Evolutionary conservation across 2,113 vertebrate species (phyloP).

Genomic region (Tonatia bakeri): DNA sequence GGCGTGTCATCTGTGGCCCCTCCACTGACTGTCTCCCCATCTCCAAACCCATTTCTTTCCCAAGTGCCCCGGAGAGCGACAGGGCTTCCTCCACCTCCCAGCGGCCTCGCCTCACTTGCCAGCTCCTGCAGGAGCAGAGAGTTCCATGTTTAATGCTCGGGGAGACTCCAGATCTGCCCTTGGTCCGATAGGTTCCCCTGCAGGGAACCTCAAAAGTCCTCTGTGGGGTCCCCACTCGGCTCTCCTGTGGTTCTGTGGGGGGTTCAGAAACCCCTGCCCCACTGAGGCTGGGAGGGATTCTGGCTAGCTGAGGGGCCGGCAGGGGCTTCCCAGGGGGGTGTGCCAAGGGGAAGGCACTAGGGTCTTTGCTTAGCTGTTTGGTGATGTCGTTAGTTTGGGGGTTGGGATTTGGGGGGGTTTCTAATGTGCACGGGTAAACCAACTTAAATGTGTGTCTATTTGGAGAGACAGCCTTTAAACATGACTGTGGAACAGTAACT

Average conservation of each 20-base stretch:
- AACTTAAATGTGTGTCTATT: background rate
- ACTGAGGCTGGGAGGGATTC: background rate
- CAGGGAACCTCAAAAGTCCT: rapidly evolving
- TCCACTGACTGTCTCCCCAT: rapidly evolving
- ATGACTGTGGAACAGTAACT: background rate
- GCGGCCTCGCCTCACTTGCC: rapidly evolving
- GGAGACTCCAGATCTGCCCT: background rate
- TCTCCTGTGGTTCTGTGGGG: background rate
- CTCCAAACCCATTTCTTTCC: background rate
- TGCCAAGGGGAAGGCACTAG: too few relatives aligned
- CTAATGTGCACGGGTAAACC: background rate
- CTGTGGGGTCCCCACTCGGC: background rate
- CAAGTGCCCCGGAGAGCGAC: too few relatives aligned
- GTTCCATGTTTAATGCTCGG: background rate
- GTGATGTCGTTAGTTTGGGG: background rate
- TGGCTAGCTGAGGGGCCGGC: too few relatives aligned
- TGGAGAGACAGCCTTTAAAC: background rate
- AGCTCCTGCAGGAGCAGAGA: too few relatives aligned
- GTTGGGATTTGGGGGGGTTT: rapidly evolving
- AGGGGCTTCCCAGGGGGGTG: rapidly evolving
- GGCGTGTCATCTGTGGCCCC: too few relatives aligned
- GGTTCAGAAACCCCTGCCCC: background rate
- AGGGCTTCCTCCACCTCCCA: background rate
- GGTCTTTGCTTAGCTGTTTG: background rate
- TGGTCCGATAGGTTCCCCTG: rapidly evolving